Evolutionary conservation across 2,113 vertebrate genomes (phyloP).

Genomic region (Barnardius zonarius): DNA sequence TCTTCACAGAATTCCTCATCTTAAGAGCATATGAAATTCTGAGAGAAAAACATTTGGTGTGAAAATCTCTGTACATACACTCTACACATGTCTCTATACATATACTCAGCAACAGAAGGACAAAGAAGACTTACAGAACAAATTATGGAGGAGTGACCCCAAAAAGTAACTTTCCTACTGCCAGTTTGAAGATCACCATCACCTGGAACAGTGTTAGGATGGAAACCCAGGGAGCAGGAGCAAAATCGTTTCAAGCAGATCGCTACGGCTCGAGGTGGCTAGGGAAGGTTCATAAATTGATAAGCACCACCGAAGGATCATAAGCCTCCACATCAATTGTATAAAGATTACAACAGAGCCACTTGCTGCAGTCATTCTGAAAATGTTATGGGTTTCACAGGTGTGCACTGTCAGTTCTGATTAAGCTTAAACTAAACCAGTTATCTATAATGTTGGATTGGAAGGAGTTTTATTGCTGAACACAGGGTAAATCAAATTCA

Average conservation of each 20-base stretch:
- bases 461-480: slow-evolving; percentile 49
- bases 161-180: background rate
- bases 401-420: slow-evolving; percentile 35
- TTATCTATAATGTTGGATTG: slow-evolving; percentile 45
- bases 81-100: background rate
- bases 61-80: background rate
- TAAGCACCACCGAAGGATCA: slow-evolving; percentile 20
- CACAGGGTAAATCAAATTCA: slow-evolving; percentile 25
- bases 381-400: slow-evolving; percentile 44
- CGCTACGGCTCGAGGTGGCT: background rate
- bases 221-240: background rate
- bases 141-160: background rate
- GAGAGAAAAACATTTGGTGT: background rate
- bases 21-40: background rate
- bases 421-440: slow-evolving; percentile 43
- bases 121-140: background rate
- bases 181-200: background rate
- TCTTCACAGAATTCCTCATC: background rate
- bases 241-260: slow-evolving; percentile 25
- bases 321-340: slow-evolving; percentile 37
- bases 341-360: slow-evolving; percentile 39
- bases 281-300: slow-evolving; percentile 40
- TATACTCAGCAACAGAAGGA: background rate
- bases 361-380: background rate
- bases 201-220: background rate